Evolutionary conservation across 2,888 invertebrate species (phyloP).

Genomic region (Ditula angustiorana): DNA sequence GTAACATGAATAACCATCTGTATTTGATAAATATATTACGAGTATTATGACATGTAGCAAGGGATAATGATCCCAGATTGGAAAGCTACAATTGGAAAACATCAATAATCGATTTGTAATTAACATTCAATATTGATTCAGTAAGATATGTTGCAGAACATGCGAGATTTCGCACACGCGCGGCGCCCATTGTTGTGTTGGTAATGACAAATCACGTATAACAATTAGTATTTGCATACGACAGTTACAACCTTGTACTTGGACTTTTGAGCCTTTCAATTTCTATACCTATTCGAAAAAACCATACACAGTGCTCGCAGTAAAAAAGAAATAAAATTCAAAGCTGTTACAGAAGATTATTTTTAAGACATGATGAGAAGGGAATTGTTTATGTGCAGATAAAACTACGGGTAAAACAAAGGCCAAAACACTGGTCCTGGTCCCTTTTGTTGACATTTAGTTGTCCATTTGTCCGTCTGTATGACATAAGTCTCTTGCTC

Average conservation of each 20-base stretch:
- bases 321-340: no score
- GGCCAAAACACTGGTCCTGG: no score
- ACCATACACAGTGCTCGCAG: no score
- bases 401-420: no score
- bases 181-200: slow-evolving; percentile 18
- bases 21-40: slow-evolving; percentile 8
- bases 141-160: slow-evolving; percentile 28
- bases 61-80: slow-evolving; percentile 40
- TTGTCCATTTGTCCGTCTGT: no score
- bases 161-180: slow-evolving; percentile 36
- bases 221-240: slow-evolving; percentile 27
- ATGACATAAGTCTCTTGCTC: no score
- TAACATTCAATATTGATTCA: slow-evolving; percentile 40
- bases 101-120: slow-evolving; percentile 54
- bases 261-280: slow-evolving; percentile 7
- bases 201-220: slow-evolving; percentile 29
- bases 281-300: neutral
- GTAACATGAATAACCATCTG: slow-evolving; percentile 2
- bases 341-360: no score
- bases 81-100: slow-evolving; percentile 52
- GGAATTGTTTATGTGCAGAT: no score
- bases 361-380: no score
- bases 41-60: slow-evolving; percentile 18
- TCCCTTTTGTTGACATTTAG: no score
- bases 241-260: neutral